A percentile compares a stretch with the other conserved stretches of the same genome.
phyloP scores from a whole-genome alignment of 1,140 invertebrate species.

The Ganaspis sp. region DNA sequence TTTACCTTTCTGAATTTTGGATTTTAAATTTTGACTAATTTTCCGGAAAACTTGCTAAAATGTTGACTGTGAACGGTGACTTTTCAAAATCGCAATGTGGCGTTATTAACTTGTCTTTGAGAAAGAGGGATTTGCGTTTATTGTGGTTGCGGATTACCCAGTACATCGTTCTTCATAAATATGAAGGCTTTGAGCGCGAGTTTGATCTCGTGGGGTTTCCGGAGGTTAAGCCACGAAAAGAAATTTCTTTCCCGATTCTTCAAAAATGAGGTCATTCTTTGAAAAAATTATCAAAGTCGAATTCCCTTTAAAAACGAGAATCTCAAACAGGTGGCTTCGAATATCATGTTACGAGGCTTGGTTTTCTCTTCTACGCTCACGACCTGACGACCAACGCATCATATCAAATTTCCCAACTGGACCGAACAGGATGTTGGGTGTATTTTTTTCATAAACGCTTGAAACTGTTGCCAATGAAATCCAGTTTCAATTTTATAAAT shows the following conservation, averaged over 20 bases:
- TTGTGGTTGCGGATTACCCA: neutral
- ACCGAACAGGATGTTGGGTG: neutral
- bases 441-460: neutral
- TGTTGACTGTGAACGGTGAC: neutral
- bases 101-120: neutral
- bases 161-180: neutral
- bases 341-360: neutral
- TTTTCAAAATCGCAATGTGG: neutral
- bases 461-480: neutral
- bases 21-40: neutral
- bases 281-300: neutral
- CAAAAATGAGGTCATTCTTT: neutral
- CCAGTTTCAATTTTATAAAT: neutral
- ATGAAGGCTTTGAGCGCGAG: constrained; percentile 12
- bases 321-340: constrained; percentile 14
- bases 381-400: neutral
- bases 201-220: constrained; percentile 57
- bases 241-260: neutral
- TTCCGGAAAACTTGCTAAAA: neutral
- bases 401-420: neutral
- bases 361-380: neutral
- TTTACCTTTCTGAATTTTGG: too few species aligned
- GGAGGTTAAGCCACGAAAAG: constrained; percentile 40
- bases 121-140: constrained; percentile 9
- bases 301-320: neutral